Evolutionary conservation across 2,888 invertebrate genomes (phyloP).

Genomic region (Stenodema calcarata): DNA sequence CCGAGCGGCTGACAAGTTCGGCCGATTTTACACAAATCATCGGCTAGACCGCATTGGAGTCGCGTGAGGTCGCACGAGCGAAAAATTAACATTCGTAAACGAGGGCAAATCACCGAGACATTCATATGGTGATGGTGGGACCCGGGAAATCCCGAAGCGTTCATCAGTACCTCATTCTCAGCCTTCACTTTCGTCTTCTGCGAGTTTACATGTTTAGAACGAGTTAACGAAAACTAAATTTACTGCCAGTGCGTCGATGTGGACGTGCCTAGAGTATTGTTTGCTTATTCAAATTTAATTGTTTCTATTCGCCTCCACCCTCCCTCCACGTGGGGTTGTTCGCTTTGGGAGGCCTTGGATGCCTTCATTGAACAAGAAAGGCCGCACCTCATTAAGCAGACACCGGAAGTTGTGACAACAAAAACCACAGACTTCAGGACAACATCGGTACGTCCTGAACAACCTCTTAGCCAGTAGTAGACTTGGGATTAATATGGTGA

Average conservation of each 20-base stretch:
- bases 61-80: constrained; percentile 28
- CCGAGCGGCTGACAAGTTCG: neutral
- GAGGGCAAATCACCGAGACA: constrained; percentile 44
- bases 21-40: neutral
- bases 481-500: no score
- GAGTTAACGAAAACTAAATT: neutral
- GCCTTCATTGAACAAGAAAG: no score
- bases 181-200: neutral
- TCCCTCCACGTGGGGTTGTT: no score
- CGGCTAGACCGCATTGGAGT: neutral
- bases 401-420: no score
- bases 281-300: no score
- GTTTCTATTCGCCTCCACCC: no score
- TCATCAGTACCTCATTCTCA: neutral
- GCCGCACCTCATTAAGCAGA: no score
- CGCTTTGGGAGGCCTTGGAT: no score
- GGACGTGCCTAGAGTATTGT: neutral
- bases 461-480: no score
- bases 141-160: neutral
- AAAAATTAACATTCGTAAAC: constrained; percentile 42
- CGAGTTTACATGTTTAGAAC: neutral
- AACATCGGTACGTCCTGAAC: no score
- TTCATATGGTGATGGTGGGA: constrained; percentile 40
- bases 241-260: neutral
- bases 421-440: no score